Base-by-base conservation (phyloP, 2,888 invertebrate species). In the Caenorhabditis afra region DNA sequence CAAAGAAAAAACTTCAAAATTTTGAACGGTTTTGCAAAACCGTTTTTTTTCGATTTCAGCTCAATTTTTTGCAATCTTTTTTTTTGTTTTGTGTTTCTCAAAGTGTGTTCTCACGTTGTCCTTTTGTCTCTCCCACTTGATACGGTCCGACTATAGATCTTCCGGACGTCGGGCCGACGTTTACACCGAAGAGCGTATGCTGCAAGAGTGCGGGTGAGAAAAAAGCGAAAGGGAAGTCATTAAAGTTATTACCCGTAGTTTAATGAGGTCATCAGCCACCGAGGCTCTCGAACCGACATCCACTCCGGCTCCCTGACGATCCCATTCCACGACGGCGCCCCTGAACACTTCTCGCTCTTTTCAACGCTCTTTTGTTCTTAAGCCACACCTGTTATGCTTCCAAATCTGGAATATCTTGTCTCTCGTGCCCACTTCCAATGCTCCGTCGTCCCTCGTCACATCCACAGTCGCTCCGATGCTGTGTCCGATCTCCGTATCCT, bases 291-390 rank as follows among this genome's bases (percentile, higher is more conserved):
- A 81, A 14, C 86, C 86, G n/a, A 86, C 62, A 67, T 86, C 86
- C 7, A 85, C 85, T 18, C 85, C 84, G 11, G 82, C 86, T 53
- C 86, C 86, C 22, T 80, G 76, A 10, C 74, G 67, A 55, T 82
- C 83, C 81, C 82, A 85, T 64, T 86, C 86, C 8, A 83, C 83
- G 7, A 86, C 18, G 49, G 80, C 86, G 5, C 86, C 85, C 16
- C 84, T 84, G 41, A 16, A 77, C 41, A 55, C 23, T 20, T 20
- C 16, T n/a, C 14, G 18, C 18, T 44, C 18, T 29, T n/a, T 37
- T 12, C 8, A 8, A 16, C 1, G n/a, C 10, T 8, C 22, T 41
- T 29, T 55, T 45, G 12, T 55, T 37, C 22, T 47, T 18, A 7
- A 22, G 35, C 45, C 49, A 14, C 10, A 82, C 81, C 73, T 80